Evolutionary conservation across 1,140 invertebrate species (phyloP).

Genomic region (Eciton burchellii): DNA sequence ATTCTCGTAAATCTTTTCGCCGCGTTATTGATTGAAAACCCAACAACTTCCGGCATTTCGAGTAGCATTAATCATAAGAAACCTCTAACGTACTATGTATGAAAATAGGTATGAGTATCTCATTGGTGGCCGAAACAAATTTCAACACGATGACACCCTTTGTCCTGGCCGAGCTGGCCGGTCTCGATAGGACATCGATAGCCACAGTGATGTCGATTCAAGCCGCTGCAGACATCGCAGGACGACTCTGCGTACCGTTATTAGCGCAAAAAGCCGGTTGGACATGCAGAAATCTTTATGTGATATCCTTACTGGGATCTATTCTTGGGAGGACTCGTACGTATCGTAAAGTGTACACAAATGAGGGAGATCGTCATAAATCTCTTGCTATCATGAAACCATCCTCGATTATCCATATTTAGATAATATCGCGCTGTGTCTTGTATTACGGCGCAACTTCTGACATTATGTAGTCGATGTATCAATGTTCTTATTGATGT

Average conservation of each 20-base stretch:
- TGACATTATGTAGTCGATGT: too few species aligned
- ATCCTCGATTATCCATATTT: too few species aligned
- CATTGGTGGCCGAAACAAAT: conserved; percentile 74
- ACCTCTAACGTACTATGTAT: background rate
- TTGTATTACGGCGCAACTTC: too few species aligned
- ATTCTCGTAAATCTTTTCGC: too few species aligned
- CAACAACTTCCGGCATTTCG: too few species aligned
- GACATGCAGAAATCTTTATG: conserved; percentile 79
- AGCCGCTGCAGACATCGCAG: conserved; percentile 78
- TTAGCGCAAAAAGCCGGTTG: conserved; percentile 73
- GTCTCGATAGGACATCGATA: conserved; percentile 74
- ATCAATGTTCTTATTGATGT: too few species aligned
- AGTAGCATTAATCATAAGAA: background rate
- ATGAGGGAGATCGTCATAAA: conserved; percentile 56
- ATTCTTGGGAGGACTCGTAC: conserved; percentile 79
- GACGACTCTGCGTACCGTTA: conserved; percentile 80
- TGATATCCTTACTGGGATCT: conserved; percentile 78
- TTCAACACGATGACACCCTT: conserved; percentile 81
- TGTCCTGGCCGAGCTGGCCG: conserved; percentile 78
- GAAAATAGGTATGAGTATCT: conserved; percentile 67
- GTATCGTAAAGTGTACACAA: conserved; percentile 66
- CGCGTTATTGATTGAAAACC: too few species aligned
- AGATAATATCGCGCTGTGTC: too few species aligned
- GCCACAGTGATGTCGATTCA: conserved; percentile 80
- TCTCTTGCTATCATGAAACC: too few species aligned